Conservation (phyloP, 1,140 invertebrate species). For the Radopholus similis region DNA sequence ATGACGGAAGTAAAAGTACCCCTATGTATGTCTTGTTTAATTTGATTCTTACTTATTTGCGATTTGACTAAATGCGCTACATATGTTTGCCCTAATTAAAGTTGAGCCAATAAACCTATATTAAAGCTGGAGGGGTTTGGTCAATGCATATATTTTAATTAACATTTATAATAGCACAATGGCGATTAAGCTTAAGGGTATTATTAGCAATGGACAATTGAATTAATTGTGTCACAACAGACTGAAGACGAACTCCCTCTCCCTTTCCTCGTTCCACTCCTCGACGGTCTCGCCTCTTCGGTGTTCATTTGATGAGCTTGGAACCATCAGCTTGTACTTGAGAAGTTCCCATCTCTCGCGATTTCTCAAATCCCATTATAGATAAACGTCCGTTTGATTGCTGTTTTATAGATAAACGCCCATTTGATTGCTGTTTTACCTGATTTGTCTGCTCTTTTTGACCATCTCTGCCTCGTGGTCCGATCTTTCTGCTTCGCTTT, state of each 20-base stretch:
- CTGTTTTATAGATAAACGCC: not conserved
- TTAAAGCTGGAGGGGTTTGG: too few species aligned
- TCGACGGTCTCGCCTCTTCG: not conserved
- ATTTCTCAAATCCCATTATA: not conserved
- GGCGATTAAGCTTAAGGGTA: too few species aligned
- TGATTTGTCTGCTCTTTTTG: constrained; percentile 4
- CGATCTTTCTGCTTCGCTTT: constrained; percentile 6
- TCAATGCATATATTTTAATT: too few species aligned
- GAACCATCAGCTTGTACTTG: constrained; percentile 1
- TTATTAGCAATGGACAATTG: too few species aligned
- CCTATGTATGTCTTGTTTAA: too few species aligned
- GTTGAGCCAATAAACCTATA: too few species aligned
- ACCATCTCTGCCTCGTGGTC: constrained; percentile 12
- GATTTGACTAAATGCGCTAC: too few species aligned
- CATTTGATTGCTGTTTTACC: not conserved
- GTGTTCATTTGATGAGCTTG: not conserved
- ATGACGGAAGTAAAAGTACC: too few species aligned
- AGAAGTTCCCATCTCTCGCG: constrained; percentile 14
- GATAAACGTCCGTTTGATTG: not conserved
- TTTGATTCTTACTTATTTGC: too few species aligned
- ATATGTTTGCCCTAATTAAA: too few species aligned
- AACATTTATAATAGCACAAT: too few species aligned
- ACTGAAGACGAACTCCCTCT: constrained; percentile 17
- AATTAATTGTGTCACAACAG: too few species aligned
- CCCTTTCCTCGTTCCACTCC: constrained; percentile 14